Evolutionary conservation across 2,888 invertebrate species (phyloP), one percentile per base, ranked within the genome.

Genomic region (Drosophila kuntzei): DNA sequence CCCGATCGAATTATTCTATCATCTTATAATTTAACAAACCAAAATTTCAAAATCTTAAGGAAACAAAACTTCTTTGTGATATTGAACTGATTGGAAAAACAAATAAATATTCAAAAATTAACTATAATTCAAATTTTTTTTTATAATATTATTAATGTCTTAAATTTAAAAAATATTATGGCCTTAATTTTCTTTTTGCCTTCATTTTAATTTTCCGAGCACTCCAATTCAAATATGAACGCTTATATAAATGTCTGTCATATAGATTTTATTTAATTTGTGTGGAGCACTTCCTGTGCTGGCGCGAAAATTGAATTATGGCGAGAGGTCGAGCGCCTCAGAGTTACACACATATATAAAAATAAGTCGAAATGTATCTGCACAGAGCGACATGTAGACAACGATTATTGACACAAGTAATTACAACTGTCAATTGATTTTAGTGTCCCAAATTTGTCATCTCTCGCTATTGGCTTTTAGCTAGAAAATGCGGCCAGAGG

Each of bases 381-480:
- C 3, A 29, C 27, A 37, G 4, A 37, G 1, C 6, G 25, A 44
- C 8, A 34, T 37, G 22, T 16, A 14, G 9, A 50, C 54, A 51
- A 25, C 47, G 47, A 29, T 37, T 84, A 70, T 84, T 84, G 66
- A 80, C 76, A 69, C 66, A 83, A 89, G 87, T 85, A 89, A 85
- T 88, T 88, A 76, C 86, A 70, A 67, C 76, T 87, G 85, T 89
- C 85, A 83, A 80, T 89, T 75, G 84, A 64, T 79, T 89, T 87
- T 89, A 85, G 85, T 89, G 85, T 76, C 79, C 85, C 87, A 76
- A 80, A 80, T 89, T 85, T 78, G 87, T 86, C 84, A 80, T 58
- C 53, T 50, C 49, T 60, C 44, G 50, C 46, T 46, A 29, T 7
- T 57, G 70, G 76, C 89, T 88, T 88, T 88, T 85, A 83, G 74